Evolutionary conservation across 2,888 invertebrate species (phyloP), one percentile per base, ranked within the genome.

Genomic region (Sisyra nigra): DNA sequence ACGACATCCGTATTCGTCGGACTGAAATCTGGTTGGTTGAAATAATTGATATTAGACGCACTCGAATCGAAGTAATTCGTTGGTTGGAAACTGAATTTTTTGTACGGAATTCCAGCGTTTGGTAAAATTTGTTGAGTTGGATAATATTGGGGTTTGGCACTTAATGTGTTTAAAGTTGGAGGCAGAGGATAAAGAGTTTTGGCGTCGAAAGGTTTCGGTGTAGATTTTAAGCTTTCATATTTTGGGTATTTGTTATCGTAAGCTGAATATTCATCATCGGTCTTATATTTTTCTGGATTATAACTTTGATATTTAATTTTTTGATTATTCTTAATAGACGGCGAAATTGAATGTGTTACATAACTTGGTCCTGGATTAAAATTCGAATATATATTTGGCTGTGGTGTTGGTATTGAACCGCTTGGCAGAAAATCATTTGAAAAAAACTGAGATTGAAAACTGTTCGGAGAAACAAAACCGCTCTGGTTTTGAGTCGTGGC

Each of bases 51-150:
- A n/a, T 31, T 15, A 13, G 42, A 30, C 14, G 13, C n/a, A 18
- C 19, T 10, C 6, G 36, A n/a, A 42, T 30, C 30, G 3, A 19
- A 33, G 6, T 29, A 34, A 36, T 42, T 37, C 7, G 46, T 47
- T 9, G 58, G 55, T 53, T 62, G 56, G 47, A 58, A 59, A 44
- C 58, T 58, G 47, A 58, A 61, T 50, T 61, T 61, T 48, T 59
- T 56, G 37, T 60, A 61, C 6, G 61, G 58, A 10, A 54, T 51
- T n/a, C 56, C 31, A 18, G 61, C 53, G 48, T 66, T 61, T 59
- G 68, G 65, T 51, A 65, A 56, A 54, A 10, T 15, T 15, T 15
- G 14, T 11, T 31, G 10, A 30, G 5, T 42, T 18, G 18, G 31
- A 24, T 32, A 42, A 9, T 30, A 47, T 38, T 17, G 46, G 17